These are phyloP conservation scores for Adineta ricciae DNA, from an alignment of 2,888 invertebrate genomes.

Conservation along the genomic window DNA sequence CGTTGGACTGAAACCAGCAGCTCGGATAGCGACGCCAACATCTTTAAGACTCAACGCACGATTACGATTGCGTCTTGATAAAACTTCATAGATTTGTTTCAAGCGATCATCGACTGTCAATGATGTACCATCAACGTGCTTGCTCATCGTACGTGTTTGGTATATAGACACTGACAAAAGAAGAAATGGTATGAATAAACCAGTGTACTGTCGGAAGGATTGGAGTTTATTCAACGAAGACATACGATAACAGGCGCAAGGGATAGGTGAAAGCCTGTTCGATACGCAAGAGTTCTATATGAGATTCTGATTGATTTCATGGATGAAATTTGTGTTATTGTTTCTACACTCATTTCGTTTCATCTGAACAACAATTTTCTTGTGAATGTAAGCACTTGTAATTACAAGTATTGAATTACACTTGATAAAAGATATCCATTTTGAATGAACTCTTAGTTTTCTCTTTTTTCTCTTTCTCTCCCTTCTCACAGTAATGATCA, in stretches of 20 bases:
- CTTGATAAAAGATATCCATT: too few relatives aligned
- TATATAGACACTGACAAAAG: neutral
- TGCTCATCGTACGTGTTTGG: neutral
- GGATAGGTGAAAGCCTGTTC: too few relatives aligned
- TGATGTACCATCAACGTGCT: neutral
- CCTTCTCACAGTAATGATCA: neutral
- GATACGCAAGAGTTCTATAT: too few relatives aligned
- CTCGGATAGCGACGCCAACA: neutral
- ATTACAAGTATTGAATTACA: too few relatives aligned
- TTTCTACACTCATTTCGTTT: too few relatives aligned
- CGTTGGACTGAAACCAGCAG: constrained; percentile 4
- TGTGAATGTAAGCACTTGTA: too few relatives aligned
- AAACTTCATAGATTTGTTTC: neutral
- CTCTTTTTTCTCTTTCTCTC: neutral
- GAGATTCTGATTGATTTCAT: too few relatives aligned
- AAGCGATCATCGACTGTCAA: neutral
- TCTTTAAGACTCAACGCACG: neutral
- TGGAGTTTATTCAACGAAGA: neutral
- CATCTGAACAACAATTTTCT: too few relatives aligned
- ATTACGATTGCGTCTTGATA: neutral
- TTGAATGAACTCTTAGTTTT: too few relatives aligned
- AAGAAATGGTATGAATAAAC: neutral
- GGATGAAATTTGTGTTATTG: too few relatives aligned
- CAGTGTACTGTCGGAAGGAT: neutral
- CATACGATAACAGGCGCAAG: too few relatives aligned